phyloP scores from a whole-genome alignment of 2,888 invertebrate genomes.

The Campaea margaritaria region DNA sequence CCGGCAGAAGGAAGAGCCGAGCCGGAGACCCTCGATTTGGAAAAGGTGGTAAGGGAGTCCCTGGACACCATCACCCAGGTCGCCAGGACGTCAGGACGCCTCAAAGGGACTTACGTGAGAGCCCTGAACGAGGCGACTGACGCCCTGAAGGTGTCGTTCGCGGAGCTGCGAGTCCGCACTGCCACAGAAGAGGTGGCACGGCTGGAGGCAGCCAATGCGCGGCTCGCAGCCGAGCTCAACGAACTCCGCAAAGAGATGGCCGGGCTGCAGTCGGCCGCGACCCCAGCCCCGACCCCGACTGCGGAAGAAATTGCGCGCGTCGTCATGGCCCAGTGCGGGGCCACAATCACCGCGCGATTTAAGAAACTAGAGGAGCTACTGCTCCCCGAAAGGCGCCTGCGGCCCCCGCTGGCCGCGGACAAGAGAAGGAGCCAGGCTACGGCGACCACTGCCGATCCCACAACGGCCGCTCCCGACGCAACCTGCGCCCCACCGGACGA shows the following conservation, averaged over 20 bases:
- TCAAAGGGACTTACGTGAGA: slow-evolving; percentile 2
- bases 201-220: slow-evolving; percentile 1
- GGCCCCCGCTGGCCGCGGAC: too few species aligned
- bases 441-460: too few species aligned
- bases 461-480: too few species aligned
- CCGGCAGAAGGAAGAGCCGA: not conserved
- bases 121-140: slow-evolving; percentile 6
- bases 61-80: not conserved
- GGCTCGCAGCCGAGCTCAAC: not conserved
- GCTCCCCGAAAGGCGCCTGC: too few species aligned
- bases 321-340: too few species aligned
- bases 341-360: too few species aligned
- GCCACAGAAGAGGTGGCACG: not conserved
- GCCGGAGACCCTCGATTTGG: not conserved
- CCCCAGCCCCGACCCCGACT: too few species aligned
- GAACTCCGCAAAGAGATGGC: slow-evolving; percentile 3
- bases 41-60: not conserved
- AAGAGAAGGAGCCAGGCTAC: too few species aligned
- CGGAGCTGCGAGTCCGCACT: not conserved
- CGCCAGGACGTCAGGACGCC: not conserved
- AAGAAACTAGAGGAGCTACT: too few species aligned
- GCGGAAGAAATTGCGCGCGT: too few species aligned
- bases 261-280: not conserved
- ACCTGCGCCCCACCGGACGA: too few species aligned
- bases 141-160: not conserved